Evolutionary conservation across 2,113 vertebrate species (phyloP), one percentile per base, ranked within the genome.

Genomic region (Fukomys damarensis): DNA sequence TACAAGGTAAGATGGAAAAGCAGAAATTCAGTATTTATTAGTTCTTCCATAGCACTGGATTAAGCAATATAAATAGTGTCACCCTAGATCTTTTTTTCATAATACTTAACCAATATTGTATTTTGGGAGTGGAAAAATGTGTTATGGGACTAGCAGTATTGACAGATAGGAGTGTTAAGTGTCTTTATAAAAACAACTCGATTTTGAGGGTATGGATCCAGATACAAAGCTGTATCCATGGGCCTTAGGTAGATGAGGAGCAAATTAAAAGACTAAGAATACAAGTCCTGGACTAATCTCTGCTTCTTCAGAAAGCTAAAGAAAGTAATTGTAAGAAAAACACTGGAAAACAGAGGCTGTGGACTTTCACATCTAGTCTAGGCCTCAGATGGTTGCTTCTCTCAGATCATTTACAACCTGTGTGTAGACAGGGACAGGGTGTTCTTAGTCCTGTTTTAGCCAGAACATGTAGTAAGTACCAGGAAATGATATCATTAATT

Each of bases 401-500:
- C 61, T 26, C 86, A 89, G 77, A 63, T 59, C 65, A 6, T 83
- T 76, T 61, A 85, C 12, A n/a, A 84, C 90, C 59, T 43, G 35
- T 81, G 76, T 38, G 52, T 16, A 46, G 72, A 91, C 84, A 93
- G 90, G 83, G 81, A 95, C 94, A 54, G 88, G 22, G 65, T 61
- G 81, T 95, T 90, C 97, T 87, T 32, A 43, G 68, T 19, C 87
- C 84, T 2, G 1, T 52, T 74, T 93, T 65, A 65, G 66, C 58
- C 80, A 84, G 95, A 96, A 97, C 87, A 43, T 87, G 94, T 22
- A 92, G 90, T 97, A 32, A 98, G 94, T 63, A 95, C 92, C 41
- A 46, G 79, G 83, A 95, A 86, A 86, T 95, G 88, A 83, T 52
- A 63, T 94, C 95, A 91, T 59, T 68, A 35, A 70, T 84, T 63